phyloP scores from a whole-genome alignment of 2,113 vertebrate genomes.

The Tragelaphus strepsiceros region DNA sequence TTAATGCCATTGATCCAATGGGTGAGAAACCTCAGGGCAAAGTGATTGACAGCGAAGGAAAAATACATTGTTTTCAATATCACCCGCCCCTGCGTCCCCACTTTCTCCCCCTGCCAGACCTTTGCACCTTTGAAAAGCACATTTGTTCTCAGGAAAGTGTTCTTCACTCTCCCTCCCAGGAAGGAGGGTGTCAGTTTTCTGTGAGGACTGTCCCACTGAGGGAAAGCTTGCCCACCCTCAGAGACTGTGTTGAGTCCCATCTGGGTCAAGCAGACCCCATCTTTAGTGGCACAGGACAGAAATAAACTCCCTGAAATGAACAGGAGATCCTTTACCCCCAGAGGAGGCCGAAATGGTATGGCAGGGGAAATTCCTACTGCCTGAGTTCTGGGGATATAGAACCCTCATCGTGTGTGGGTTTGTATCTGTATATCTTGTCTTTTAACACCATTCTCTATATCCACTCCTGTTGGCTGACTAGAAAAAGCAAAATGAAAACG shows the following conservation, averaged over 20 bases:
- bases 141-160: constrained; percentile 37
- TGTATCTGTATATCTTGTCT: not conserved
- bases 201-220: not conserved
- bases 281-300: not conserved
- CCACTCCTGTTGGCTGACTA: not conserved
- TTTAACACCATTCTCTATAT: fast-evolving
- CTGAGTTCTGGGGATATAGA: fast-evolving
- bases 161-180: not conserved
- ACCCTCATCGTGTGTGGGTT: fast-evolving
- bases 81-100: not conserved
- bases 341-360: not conserved
- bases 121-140: constrained; percentile 65
- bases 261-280: not conserved
- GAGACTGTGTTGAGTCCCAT: not conserved
- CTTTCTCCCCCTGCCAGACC: not conserved
- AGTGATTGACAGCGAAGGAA: constrained; percentile 59
- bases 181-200: not conserved
- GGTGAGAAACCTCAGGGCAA: constrained; percentile 52
- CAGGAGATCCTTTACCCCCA: not conserved
- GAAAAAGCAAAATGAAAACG: not conserved
- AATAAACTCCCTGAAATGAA: not conserved
- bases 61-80: constrained; percentile 60
- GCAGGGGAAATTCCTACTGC: not conserved
- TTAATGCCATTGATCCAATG: constrained; percentile 58
- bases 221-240: not conserved